These are phyloP conservation scores for Equus przewalskii DNA, from an alignment of 2,113 vertebrate species.

Conservation along the genomic window DNA sequence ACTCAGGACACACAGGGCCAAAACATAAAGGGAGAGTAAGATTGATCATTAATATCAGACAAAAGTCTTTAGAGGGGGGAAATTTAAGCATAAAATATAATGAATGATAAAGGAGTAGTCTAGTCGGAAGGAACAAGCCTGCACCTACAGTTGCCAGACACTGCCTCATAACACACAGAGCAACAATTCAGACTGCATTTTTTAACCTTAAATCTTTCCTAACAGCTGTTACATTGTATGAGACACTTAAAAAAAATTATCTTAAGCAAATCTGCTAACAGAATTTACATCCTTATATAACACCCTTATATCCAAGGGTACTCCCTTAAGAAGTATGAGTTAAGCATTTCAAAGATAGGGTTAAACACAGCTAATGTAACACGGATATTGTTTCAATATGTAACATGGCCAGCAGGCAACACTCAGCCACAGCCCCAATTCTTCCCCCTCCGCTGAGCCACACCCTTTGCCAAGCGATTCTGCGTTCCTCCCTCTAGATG, in stretches of 20 bases:
- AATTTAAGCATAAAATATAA: neutral
- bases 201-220: neutral
- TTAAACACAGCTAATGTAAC: neutral
- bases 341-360: neutral
- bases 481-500: neutral
- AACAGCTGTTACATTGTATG: neutral
- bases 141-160: neutral
- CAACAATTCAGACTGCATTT: slow-evolving; percentile 3
- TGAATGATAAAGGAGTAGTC: neutral
- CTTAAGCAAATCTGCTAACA: neutral
- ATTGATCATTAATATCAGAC: neutral
- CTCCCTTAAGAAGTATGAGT: neutral
- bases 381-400: neutral
- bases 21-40: neutral
- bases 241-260: neutral
- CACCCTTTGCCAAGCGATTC: neutral
- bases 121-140: neutral
- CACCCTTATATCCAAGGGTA: neutral
- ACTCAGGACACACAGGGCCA: neutral
- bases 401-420: neutral
- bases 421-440: neutral
- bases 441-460: neutral
- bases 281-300: neutral
- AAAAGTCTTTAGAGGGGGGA: neutral
- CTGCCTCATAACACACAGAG: neutral